Percentiles rank a stretch among this genome's conserved stretches.
Evolutionary conservation across 2,888 invertebrate species (phyloP).

Genomic region (Athalia rosae): DNA sequence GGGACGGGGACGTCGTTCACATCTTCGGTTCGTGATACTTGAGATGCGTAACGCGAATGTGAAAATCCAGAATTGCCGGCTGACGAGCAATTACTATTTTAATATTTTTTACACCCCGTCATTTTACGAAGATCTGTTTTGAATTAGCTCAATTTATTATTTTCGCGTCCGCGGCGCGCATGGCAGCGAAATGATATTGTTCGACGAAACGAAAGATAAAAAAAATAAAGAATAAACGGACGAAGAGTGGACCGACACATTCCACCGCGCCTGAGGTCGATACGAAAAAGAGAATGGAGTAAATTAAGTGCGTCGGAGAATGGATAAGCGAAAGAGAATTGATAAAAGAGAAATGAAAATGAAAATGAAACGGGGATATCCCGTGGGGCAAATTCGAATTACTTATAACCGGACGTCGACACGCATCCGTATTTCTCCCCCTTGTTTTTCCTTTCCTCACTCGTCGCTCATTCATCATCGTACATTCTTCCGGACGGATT

Average conservation of each 20-base stretch:
- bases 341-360: background rate
- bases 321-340: background rate
- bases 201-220: background rate
- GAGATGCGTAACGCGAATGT: no score
- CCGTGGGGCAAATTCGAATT: conserved; percentile 29
- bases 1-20: no score
- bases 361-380: background rate
- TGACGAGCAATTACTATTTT: no score
- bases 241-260: no score
- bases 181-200: no score
- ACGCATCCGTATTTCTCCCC: background rate
- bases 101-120: no score
- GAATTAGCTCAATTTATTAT: no score
- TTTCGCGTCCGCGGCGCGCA: no score
- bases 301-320: background rate
- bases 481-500: background rate
- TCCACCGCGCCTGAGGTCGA: background rate
- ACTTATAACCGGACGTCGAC: conserved; percentile 12
- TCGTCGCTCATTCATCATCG: conserved; percentile 5
- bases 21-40: no score
- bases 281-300: background rate
- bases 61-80: no score
- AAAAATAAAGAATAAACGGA: background rate
- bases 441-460: background rate
- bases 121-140: no score